Evolutionary conservation across 2,113 vertebrate species (phyloP).

Genomic region (Zootoca vivipara): DNA sequence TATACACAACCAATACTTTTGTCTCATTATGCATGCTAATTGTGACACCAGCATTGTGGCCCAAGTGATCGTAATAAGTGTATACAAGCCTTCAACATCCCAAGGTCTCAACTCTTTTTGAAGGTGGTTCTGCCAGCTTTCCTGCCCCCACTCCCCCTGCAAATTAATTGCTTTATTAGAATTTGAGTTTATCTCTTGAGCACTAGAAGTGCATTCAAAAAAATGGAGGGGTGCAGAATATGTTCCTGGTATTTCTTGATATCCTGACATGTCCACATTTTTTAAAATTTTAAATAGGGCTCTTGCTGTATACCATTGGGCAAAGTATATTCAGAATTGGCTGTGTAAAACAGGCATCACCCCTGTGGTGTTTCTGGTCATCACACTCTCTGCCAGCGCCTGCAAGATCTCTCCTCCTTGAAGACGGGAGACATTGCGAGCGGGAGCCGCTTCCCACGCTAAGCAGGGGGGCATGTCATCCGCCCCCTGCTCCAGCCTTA

Average conservation of each 20-base stretch:
- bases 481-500: too few species aligned
- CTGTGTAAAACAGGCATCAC: not conserved
- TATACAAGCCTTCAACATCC: not conserved
- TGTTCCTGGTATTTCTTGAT: not conserved
- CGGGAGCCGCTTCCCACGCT: too few species aligned
- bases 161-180: not conserved
- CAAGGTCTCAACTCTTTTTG: not conserved
- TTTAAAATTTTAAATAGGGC: not conserved
- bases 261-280: not conserved
- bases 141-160: not conserved
- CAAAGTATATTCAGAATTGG: not conserved
- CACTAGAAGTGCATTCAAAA: not conserved
- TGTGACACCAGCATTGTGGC: conserved; percentile 4
- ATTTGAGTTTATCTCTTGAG: not conserved
- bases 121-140: not conserved
- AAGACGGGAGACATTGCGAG: too few species aligned
- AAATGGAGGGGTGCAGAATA: too few species aligned
- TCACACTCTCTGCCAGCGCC: too few species aligned
- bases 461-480: too few species aligned
- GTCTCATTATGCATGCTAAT: not conserved
- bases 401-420: too few species aligned
- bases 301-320: not conserved
- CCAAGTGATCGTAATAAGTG: conserved; percentile 5
- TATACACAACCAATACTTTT: not conserved
- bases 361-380: not conserved